These are phyloP conservation scores for Eulemur rufifrons DNA, from an alignment of 2,113 vertebrate genomes.

Conservation along the genomic window DNA sequence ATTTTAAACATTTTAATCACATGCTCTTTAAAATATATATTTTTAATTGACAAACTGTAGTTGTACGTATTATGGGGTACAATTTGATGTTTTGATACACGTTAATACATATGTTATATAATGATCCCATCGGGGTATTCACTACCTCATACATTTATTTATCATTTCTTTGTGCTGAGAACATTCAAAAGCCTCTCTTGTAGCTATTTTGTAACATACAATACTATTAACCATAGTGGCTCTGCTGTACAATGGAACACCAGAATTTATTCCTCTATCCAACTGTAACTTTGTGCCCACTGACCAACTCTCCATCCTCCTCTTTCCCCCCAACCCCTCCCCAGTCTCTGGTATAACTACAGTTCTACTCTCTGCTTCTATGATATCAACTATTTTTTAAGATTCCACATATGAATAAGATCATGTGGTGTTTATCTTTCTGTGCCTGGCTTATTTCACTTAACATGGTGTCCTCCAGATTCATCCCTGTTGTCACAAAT, in stretches of 20 bases:
- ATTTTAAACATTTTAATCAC: neutral
- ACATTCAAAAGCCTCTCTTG: neutral
- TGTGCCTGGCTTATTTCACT: neutral
- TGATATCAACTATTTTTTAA: neutral
- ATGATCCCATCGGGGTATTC: neutral
- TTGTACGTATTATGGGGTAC: neutral
- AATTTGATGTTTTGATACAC: neutral
- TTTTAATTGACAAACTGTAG: neutral
- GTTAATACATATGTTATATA: neutral
- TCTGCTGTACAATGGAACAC: neutral
- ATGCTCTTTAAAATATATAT: neutral
- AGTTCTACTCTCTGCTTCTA: neutral
- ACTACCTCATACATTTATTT: neutral
- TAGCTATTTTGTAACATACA: neutral
- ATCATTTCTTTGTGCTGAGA: neutral
- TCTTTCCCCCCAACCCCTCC: neutral
- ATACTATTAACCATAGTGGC: neutral
- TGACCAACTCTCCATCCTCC: neutral
- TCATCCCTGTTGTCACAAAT: neutral
- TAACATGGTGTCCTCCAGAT: neutral
- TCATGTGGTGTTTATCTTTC: neutral
- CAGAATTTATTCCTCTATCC: neutral
- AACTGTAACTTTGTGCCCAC: neutral
- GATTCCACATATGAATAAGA: neutral
- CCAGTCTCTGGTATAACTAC: neutral